Evolutionary conservation across 2,888 invertebrate genomes (phyloP).

Genomic region (Cephus runcator): DNA sequence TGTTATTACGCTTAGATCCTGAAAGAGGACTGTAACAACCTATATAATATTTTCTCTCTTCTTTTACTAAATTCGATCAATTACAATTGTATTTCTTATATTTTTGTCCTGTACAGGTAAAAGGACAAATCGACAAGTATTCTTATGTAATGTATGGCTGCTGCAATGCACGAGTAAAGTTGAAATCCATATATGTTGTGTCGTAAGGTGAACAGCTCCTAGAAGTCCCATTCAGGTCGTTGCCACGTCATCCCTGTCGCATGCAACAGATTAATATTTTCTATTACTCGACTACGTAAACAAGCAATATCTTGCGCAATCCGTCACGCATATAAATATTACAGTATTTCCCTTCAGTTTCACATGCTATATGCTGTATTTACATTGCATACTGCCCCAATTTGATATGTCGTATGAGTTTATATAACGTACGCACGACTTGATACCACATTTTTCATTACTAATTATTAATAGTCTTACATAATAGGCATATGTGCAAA

Average conservation of each 20-base stretch:
- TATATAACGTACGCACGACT: neutral
- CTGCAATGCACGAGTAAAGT: conserved; percentile 15
- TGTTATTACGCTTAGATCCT: neutral
- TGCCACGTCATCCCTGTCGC: conserved; percentile 56
- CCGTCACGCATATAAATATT: neutral
- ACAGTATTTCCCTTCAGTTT: neutral
- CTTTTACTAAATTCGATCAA: neutral
- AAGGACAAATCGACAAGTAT: neutral
- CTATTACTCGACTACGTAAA: conserved; percentile 14
- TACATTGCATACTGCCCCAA: neutral
- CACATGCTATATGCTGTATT: neutral
- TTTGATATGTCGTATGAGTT: neutral
- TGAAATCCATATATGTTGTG: conserved; percentile 2
- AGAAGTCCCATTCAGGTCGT: conserved; percentile 39
- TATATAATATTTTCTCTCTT: neutral
- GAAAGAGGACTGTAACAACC: neutral
- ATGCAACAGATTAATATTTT: conserved; percentile 57
- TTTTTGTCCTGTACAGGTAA: neutral
- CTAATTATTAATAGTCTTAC: neutral
- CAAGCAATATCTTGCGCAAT: neutral
- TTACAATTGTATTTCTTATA: neutral
- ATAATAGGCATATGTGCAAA: neutral
- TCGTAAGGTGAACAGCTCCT: conserved; percentile 32
- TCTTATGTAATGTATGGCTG: conserved; percentile 10
- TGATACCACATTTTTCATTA: neutral